Evolutionary conservation across 1,140 invertebrate species (phyloP), one percentile per base, ranked within the genome.

Genomic region (Drosophila willistoni): DNA sequence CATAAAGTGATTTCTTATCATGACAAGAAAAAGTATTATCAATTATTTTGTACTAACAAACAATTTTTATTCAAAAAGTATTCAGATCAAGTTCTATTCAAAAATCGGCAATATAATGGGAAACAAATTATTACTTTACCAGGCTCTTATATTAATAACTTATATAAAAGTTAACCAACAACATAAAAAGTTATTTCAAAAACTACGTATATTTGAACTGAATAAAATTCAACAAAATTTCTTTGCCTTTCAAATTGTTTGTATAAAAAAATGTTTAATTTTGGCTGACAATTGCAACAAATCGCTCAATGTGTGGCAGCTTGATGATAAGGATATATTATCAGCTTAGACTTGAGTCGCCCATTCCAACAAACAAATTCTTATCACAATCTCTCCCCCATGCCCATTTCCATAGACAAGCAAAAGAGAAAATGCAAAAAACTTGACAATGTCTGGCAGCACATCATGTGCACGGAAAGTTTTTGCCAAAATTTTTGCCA

Each of bases 391-490:
- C 3, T n/a, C 17, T 10, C 44, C 12, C 2, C n/a, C 7, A 25
- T 25, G 22, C 22, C 22, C 22, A 25, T 25, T 25, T 25, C 22
- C 22, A 25, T 25, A 25, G 22, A 25, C 2, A 25, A 25, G 22
- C 22, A 7, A 17, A 41, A 39, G 25, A 51, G 10, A n/a, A 59
- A 68, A 70, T 17, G 44, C 42, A 64, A 47, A 55, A 29, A 64
- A 55, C 56, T 67, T 59, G 56, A 59, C 56, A 62, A 62, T 25
- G 60, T 62, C 60, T 62, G 60, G 56, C 60, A 62, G 41, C 44
- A 47, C 14, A 47, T 47, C 17, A 47, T 47, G 34, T 29, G 29
- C 29, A 10, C 19, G 44, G 5, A 62, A 62, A 59, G 36, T 62
- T 62, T 60, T 59, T 19, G 56, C 3, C 56, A 29, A 62, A n/a